Base-by-base conservation (phyloP, 2,888 invertebrate genomes). In the Saturnia japonica region DNA sequence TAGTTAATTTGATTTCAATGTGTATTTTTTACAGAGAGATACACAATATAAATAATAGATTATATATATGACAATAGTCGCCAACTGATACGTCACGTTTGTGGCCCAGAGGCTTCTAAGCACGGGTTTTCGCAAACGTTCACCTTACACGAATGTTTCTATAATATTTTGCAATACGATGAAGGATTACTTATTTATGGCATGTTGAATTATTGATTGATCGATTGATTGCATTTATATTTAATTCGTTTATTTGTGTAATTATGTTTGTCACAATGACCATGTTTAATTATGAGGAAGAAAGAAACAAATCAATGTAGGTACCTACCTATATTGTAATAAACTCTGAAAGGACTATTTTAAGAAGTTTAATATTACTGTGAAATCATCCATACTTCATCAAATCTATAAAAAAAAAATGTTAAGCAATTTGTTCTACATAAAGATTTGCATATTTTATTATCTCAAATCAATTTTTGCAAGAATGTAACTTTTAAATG, bases 191-290 rank as follows among this genome's bases (percentile, higher is more conserved):
- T 85, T 84, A 85, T 87, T 86, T 85, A 83, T 85, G 81, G 84
- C 80, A 80, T 85, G 85, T 87, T 86, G 81, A 80, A 78, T 75
- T 82, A 78, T 78, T 83, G 80, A 77, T 82, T 78, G 83, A 81
- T 86, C 85, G 84, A 81, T 86, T 86, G 84, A 80, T 84, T 85
- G 92, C 92, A 92, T 92, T 91, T 91, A 90, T 88, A 82, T 85
- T 86, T 84, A 77, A 77, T 76, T 77, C 74, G 70, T 75, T 76
- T 81, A 81, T 80, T 84, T 70, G 80, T 82, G 76, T 81, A 77
- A 75, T 79, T 74, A 71, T 68, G 67, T 69, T 71, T 70, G 57
- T 71, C 64, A 68, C 71, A 68, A 68, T 60, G 60, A 68, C 47
- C 51, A 72, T 80, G 75, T 79, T 79, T 71, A 74, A 73, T 64